These are phyloP conservation scores for Ceratosolen fusciceps DNA, from an alignment of 1,140 invertebrate species.

Conservation along the genomic window DNA sequence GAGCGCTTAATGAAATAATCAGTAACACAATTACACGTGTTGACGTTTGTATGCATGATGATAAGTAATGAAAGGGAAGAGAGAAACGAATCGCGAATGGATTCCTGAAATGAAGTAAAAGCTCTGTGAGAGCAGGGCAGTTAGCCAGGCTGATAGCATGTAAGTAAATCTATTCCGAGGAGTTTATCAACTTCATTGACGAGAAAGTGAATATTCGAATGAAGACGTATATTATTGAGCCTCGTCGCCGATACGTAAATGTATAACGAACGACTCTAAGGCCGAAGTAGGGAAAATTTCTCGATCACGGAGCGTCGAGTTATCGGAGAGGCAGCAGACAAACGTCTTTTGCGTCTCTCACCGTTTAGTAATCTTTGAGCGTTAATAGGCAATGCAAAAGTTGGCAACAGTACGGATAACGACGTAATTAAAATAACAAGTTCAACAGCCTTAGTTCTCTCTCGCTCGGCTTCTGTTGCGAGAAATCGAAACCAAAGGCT, in stretches of 20 bases:
- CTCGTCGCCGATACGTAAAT: background rate
- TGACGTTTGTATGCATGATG: too few relatives aligned
- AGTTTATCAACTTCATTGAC: background rate
- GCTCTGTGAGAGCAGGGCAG: too few relatives aligned
- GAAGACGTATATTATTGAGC: too few relatives aligned
- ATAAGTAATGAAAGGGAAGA: too few relatives aligned
- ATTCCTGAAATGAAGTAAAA: too few relatives aligned
- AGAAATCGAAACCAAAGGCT: background rate
- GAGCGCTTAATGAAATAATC: too few relatives aligned
- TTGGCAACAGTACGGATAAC: constrained; percentile 35
- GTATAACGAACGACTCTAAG: background rate
- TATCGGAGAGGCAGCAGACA: constrained; percentile 27
- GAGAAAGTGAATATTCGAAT: background rate
- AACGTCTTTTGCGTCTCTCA: constrained; percentile 1
- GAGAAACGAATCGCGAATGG: too few relatives aligned
- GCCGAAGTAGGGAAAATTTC: background rate
- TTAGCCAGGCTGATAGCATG: too few relatives aligned
- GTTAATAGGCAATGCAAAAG: constrained; percentile 18
- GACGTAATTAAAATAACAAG: constrained; percentile 41
- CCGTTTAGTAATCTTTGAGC: constrained; percentile 19
- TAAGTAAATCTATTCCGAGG: background rate
- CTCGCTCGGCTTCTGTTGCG: constrained; percentile 24
- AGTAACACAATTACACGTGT: too few relatives aligned
- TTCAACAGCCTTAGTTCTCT: constrained; percentile 23
- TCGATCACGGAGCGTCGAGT: background rate